phyloP scores from a whole-genome alignment of 2,888 invertebrate species.

The Aphidius colemani region DNA sequence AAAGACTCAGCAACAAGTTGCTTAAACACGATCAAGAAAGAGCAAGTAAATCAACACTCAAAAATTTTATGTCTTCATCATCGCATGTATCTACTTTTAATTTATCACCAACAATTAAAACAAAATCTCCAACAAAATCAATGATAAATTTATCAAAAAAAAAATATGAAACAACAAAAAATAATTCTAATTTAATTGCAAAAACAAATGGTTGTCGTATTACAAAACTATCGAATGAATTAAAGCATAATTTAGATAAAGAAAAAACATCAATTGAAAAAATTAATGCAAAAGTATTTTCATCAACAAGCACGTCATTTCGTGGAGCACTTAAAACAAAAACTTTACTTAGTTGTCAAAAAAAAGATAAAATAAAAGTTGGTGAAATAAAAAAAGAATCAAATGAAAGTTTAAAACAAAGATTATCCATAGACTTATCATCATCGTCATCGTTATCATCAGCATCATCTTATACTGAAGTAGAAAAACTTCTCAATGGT shows the following conservation, averaged over 20 bases:
- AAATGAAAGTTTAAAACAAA: slow-evolving; percentile 45
- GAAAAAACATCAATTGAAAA: slow-evolving; percentile 36
- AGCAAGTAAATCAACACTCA: slow-evolving; percentile 32
- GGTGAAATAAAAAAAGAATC: slow-evolving; percentile 46
- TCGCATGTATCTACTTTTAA: slow-evolving; percentile 38
- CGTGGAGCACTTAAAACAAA: slow-evolving; percentile 28
- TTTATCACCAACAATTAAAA: slow-evolving; percentile 32
- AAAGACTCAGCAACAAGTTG: slow-evolving; percentile 68
- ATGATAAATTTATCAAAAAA: slow-evolving; percentile 34
- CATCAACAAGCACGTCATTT: slow-evolving; percentile 24
- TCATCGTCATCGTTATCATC: no score
- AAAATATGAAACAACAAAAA: slow-evolving; percentile 36
- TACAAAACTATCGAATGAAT: slow-evolving; percentile 18
- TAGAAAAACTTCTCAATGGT: slow-evolving; percentile 51
- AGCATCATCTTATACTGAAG: slow-evolving; percentile 65
- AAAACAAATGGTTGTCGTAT: no score
- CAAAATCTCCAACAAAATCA: slow-evolving; percentile 27
- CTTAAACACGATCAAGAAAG: slow-evolving; percentile 49
- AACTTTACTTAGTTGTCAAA: slow-evolving; percentile 21
- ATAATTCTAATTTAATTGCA: no score
- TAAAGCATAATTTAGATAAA: slow-evolving; percentile 3
- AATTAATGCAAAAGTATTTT: slow-evolving; percentile 27
- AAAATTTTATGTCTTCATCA: slow-evolving; percentile 19
- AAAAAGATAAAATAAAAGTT: slow-evolving; percentile 32
- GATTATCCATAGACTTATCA: slow-evolving; percentile 62